Evolutionary conservation across 2,797 vertebrate genomes (phyloP).

Genomic region (Eremophila alpestris): DNA sequence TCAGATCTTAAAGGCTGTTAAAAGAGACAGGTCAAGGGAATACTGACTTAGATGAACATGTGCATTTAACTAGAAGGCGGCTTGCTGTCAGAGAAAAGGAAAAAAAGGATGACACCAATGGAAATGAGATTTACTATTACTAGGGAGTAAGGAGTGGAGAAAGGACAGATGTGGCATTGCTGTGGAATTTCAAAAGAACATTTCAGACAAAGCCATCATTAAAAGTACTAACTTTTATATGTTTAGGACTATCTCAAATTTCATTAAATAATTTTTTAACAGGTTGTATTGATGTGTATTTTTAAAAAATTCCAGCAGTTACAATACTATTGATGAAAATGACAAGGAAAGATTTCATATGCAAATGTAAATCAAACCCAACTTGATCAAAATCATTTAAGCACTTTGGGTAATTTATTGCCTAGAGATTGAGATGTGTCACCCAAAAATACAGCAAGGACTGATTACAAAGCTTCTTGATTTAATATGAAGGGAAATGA

Average conservation of each 20-base stretch:
- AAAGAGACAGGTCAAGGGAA: not conserved
- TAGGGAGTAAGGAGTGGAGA: not conserved
- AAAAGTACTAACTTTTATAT: not conserved
- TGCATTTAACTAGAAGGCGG: not conserved
- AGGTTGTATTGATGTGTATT: not conserved
- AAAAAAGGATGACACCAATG: not conserved
- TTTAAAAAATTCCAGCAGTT: not conserved
- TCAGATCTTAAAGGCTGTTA: not conserved
- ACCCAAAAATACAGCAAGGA: not conserved
- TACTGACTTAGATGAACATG: not conserved
- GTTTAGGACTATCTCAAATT: not conserved
- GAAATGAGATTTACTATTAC: not conserved
- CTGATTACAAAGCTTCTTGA: conserved; percentile 31
- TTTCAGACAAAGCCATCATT: not conserved
- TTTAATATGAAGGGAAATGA: conserved; percentile 22
- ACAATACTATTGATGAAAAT: not conserved
- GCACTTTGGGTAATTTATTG: not conserved
- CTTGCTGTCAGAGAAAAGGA: not conserved
- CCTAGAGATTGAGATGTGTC: conserved; percentile 7
- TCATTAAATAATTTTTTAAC: not conserved
- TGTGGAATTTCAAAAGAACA: not conserved
- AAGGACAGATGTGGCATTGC: not conserved
- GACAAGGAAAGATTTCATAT: not conserved
- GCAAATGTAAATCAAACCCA: not conserved
- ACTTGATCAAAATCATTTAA: not conserved